phyloP scores from a whole-genome alignment of 2,888 invertebrate species.

The Rhogogaster chlorosoma region DNA sequence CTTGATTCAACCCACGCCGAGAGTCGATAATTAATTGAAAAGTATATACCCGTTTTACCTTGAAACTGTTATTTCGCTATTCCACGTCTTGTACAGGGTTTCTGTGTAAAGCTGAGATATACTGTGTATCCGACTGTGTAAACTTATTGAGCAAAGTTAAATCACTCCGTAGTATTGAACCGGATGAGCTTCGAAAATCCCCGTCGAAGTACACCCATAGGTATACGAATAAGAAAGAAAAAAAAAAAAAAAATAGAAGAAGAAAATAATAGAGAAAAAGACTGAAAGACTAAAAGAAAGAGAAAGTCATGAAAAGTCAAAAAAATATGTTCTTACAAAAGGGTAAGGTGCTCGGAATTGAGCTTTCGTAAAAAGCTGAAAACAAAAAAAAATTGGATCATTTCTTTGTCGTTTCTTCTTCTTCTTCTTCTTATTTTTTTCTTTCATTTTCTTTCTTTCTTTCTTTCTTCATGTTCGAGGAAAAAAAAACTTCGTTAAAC shows the following conservation, averaged over 20 bases:
- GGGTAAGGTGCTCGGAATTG: neutral
- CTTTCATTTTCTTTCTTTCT: too few species aligned
- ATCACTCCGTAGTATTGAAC: neutral
- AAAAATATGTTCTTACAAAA: neutral
- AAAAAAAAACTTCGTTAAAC: neutral
- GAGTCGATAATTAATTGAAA: neutral
- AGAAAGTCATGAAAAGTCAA: neutral
- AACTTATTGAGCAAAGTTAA: slow-evolving; percentile 37
- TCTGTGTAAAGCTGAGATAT: neutral
- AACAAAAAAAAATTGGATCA: neutral
- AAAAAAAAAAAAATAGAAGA: neutral
- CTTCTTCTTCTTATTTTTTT: too few species aligned
- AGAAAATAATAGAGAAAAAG: neutral
- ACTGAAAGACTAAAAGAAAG: neutral
- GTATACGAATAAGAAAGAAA: neutral
- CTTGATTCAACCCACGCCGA: too few species aligned
- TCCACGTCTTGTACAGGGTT: neutral
- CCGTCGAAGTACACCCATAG: neutral
- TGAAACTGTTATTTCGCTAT: neutral
- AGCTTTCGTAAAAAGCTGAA: neutral
- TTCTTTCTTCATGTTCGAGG: neutral
- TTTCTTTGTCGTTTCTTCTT: neutral
- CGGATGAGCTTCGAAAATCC: slow-evolving; percentile 8
- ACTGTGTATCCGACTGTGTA: neutral
- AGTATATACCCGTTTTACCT: neutral